Conservation (phyloP, 2,797 vertebrate genomes). For the Acridotheres tristis region DNA sequence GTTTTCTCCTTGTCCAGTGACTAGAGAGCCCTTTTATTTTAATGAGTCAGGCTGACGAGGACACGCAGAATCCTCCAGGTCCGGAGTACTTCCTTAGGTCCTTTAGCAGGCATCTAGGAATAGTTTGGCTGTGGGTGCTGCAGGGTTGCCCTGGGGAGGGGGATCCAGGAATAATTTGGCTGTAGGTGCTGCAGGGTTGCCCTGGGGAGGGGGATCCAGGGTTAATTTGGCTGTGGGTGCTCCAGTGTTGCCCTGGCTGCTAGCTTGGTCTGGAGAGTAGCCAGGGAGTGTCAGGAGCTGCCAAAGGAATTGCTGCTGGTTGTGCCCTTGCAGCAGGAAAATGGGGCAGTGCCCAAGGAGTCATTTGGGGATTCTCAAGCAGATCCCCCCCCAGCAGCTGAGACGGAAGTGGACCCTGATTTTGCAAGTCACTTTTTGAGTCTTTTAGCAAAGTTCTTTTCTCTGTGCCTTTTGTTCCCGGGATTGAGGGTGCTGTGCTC, state of each 20-base stretch:
- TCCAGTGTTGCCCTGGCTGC: not conserved
- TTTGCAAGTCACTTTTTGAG: fast-evolving
- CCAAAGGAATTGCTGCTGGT: not conserved
- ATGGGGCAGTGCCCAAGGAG: not conserved
- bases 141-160: not conserved
- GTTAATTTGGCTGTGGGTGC: not conserved
- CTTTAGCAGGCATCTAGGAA: not conserved
- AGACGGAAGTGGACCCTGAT: not conserved
- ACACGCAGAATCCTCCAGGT: too few species aligned
- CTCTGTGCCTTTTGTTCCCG: not conserved
- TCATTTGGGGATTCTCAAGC: not conserved
- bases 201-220: not conserved
- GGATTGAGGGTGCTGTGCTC: not conserved
- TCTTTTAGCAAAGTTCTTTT: not conserved
- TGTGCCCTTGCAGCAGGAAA: not conserved
- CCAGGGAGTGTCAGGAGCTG: not conserved
- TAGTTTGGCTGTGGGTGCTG: not conserved
- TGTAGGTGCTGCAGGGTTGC: not conserved
- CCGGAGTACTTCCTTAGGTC: not conserved
- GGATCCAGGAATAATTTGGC: not conserved
- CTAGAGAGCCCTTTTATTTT: not conserved
- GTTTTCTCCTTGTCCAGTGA: fast-evolving
- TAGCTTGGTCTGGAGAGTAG: not conserved
- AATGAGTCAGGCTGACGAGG: not conserved
- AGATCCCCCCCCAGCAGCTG: fast-evolving